Evolutionary conservation across 2,888 invertebrate genomes (phyloP), one percentile per base, ranked within the genome.

Genomic region (Bimastos eiseni): DNA sequence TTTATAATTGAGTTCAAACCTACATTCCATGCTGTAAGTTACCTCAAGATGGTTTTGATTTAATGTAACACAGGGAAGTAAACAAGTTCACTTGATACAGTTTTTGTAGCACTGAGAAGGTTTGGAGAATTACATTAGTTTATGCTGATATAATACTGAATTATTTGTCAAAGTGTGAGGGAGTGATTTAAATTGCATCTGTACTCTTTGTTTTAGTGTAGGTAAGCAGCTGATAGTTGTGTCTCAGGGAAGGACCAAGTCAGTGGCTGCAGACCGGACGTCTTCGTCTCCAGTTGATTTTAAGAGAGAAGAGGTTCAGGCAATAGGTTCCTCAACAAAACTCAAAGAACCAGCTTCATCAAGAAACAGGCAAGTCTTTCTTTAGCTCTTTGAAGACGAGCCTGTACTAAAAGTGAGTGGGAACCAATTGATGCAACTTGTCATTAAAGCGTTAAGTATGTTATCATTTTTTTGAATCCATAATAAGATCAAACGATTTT

Each of bases 41-140:
- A 49, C n/a, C 30, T 70, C 70, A 70, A 70, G 70, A 70, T 70
- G 70, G 70, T n/a, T n/a, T 70, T 70, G 70, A 70, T 70, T n/a
- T n/a, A 8, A n/a, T 70, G 17, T 70, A n/a, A n/a, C 70, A 8
- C 30, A 21, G 17, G 70, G 4, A n/a, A 70, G 70, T 70, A 70
- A n/a, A 13, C n/a, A 70, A 11, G n/a, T n/a, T 21, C 49, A 49
- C 49, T 24, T 49, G 21, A 49, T n/a, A 8, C 70, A 70, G 70
- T 8, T 70, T 70, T n/a, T n/a, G 30, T 70, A 8, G 70, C 13
- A n/a, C 70, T 70, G 70, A n/a, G 70, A 70, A 30, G 5, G n/a
- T 70, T 70, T 70, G 6, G 13, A 70, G 30, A 70, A 1, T n/a
- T n/a, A 70, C 6, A 30, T 70, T 70, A 49, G 6, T 21, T 49